These are phyloP conservation scores for Spatula versicolor DNA, from an alignment of 2,797 vertebrate species.

Conservation along the genomic window DNA sequence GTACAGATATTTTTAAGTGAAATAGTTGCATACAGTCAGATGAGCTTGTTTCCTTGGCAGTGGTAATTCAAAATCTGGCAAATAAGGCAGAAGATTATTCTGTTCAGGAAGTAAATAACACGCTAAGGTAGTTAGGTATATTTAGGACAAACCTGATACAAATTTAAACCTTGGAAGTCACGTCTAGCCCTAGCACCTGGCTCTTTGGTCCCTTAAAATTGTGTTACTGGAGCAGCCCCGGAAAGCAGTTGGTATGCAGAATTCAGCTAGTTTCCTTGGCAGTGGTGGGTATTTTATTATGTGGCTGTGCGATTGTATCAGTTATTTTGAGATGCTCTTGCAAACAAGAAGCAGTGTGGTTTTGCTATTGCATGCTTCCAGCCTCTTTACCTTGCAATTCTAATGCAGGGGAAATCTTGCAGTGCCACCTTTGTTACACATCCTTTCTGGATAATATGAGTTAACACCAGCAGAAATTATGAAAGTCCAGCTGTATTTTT, in stretches of 20 bases:
- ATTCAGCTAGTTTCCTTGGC: neutral
- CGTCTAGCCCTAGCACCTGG: neutral
- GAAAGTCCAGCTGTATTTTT: neutral
- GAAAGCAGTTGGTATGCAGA: neutral
- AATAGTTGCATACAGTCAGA: neutral
- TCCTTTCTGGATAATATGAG: neutral
- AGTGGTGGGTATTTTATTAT: neutral
- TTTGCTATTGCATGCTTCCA: neutral
- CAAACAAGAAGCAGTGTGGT: neutral
- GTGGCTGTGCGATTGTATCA: neutral
- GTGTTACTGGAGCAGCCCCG: neutral
- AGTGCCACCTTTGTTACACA: neutral
- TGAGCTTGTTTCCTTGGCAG: neutral
- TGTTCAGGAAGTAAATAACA: neutral
- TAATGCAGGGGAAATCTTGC: neutral
- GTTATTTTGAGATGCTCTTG: neutral
- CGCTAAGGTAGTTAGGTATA: neutral
- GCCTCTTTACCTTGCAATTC: neutral
- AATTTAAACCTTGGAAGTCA: neutral
- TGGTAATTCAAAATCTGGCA: neutral
- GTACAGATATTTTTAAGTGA: neutral
- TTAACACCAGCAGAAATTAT: neutral
- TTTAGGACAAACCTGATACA: neutral
- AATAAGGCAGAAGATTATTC: neutral
- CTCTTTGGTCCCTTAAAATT: neutral